Conservation (phyloP, 1,140 invertebrate species). For the Aculops lycopersici region DNA sequence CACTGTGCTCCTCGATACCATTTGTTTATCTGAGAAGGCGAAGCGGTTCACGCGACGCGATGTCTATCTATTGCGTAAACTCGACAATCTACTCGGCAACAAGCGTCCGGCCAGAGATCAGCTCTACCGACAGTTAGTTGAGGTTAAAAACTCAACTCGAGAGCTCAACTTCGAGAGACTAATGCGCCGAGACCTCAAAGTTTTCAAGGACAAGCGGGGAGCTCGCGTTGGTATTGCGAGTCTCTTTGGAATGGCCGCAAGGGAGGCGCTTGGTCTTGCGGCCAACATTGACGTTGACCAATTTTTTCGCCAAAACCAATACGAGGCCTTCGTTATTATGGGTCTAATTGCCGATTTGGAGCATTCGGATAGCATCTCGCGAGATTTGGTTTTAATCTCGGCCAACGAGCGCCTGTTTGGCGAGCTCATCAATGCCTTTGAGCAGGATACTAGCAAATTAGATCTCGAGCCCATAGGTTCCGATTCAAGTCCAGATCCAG, state of each 20-base stretch:
- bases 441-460: not conserved
- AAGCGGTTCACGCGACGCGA: slow-evolving; percentile 27
- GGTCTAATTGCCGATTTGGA: slow-evolving; percentile 4
- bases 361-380: not conserved
- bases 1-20: slow-evolving; percentile 37
- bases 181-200: slow-evolving; percentile 28
- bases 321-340: slow-evolving; percentile 3
- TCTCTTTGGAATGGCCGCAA: slow-evolving; percentile 15
- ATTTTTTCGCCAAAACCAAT: slow-evolving; percentile 1
- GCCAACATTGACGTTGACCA: slow-evolving; percentile 1
- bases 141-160: slow-evolving; percentile 24
- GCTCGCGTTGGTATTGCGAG: slow-evolving; percentile 22
- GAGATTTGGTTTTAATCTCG: not conserved
- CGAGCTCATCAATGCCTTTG: not conserved
- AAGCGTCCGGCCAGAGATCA: slow-evolving; percentile 10
- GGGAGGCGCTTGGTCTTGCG: not conserved
- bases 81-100: slow-evolving; percentile 11
- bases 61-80: slow-evolving; percentile 17
- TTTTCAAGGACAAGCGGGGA: slow-evolving; percentile 14
- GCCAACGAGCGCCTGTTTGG: not conserved
- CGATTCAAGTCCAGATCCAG: not conserved
- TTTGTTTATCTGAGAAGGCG: slow-evolving; percentile 26
- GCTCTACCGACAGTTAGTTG: slow-evolving; percentile 20
- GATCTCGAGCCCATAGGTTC: not conserved
- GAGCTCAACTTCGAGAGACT: slow-evolving; percentile 22